These are phyloP conservation scores for Actinia tenebrosa DNA, from an alignment of 64 coral and sea anemone genomes.

Conservation along the genomic window DNA sequence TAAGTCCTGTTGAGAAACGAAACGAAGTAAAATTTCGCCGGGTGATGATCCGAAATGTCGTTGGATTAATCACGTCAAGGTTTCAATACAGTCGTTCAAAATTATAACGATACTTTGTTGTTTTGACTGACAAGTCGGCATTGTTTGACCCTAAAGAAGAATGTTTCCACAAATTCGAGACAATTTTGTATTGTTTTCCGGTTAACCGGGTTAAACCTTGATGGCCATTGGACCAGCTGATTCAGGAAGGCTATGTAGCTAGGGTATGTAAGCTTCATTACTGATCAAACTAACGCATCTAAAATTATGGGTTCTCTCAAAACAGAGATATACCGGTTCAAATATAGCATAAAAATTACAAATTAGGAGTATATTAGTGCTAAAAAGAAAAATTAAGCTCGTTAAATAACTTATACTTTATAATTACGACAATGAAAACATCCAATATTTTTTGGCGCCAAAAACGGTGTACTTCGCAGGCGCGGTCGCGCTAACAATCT, in stretches of 20 bases:
- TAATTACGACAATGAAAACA: not conserved
- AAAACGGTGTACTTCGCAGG: not conserved
- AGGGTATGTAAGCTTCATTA: not conserved
- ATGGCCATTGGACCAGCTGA: not conserved
- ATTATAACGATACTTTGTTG: not conserved
- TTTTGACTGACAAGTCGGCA: not conserved
- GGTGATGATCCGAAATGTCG: not conserved
- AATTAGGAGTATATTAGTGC: not conserved
- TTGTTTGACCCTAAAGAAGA: not conserved
- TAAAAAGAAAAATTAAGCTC: not conserved
- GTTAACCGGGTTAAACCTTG: slow-evolving; percentile 2
- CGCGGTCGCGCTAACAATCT: not conserved
- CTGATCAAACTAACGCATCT: not conserved
- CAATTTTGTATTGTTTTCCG: not conserved
- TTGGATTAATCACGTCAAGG: not conserved
- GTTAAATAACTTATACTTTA: not conserved
- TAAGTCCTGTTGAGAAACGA: not conserved
- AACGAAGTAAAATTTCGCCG: not conserved
- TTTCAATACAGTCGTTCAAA: not conserved
- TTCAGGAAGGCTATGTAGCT: not conserved
- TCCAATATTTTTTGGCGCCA: not conserved
- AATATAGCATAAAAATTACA: not conserved
- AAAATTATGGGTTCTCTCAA: not conserved
- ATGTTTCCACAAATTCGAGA: not conserved
- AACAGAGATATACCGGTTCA: not conserved